Percentiles rank a stretch among this genome's conserved stretches.
Conservation (phyloP, 2,113 vertebrate genomes). For the Melanostigma gelatinosum region DNA sequence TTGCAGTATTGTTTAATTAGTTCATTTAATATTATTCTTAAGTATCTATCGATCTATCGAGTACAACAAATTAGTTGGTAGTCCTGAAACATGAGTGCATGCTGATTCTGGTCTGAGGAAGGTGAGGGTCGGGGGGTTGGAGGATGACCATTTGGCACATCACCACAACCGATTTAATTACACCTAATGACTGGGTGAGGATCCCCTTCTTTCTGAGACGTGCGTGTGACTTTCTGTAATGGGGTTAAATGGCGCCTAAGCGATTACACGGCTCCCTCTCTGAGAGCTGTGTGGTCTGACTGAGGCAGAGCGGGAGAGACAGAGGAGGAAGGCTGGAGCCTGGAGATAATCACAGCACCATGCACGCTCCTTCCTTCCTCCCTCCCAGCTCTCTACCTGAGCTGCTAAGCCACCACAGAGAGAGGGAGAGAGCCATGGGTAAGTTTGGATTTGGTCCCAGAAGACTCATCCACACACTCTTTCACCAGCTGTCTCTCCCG, state of each 20-base stretch:
- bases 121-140: neutral
- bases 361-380: neutral
- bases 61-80: neutral
- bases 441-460: constrained; percentile 74
- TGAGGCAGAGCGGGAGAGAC: constrained; percentile 2
- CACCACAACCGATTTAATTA: constrained; percentile 63
- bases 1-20: too few relatives aligned
- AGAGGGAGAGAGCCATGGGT: constrained; percentile 35
- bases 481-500: constrained; percentile 74
- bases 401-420: constrained; percentile 4
- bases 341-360: constrained; percentile 10
- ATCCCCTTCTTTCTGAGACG: constrained; percentile 29
- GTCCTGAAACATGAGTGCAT: neutral
- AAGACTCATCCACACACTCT: constrained; percentile 53
- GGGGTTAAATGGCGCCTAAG: constrained; percentile 69
- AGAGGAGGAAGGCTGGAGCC: constrained; percentile 1
- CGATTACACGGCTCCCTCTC: constrained; percentile 49
- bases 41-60: too few relatives aligned
- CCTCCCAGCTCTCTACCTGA: constrained; percentile 20
- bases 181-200: constrained; percentile 62
- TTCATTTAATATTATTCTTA: too few relatives aligned
- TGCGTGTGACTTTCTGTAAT: constrained; percentile 65
- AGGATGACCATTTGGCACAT: constrained; percentile 20
- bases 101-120: neutral
- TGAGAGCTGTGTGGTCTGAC: constrained; percentile 26